Conservation (phyloP, 2,113 vertebrate genomes). For the Rhegmatorhina hoffmannsi region DNA sequence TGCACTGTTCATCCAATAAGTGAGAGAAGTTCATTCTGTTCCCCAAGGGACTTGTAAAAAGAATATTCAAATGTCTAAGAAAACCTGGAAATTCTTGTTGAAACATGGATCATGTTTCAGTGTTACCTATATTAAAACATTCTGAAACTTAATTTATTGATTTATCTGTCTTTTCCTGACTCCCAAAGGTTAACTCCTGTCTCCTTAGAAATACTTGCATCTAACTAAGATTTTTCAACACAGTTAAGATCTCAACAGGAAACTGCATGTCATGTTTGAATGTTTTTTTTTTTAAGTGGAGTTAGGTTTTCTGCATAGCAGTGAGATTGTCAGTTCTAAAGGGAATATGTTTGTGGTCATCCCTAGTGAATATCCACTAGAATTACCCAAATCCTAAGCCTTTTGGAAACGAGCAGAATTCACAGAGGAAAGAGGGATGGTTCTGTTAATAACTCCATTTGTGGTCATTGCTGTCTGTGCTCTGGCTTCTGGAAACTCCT, state of each 20-base stretch:
- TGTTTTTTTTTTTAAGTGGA: not conserved
- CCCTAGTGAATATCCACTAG: not conserved
- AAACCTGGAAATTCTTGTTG: conserved; percentile 40
- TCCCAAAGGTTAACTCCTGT: not conserved
- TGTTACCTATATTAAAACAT: conserved; percentile 3
- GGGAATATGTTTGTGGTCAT: not conserved
- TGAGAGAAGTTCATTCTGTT: conserved; percentile 22
- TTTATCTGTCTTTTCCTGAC: not conserved
- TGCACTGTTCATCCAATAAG: conserved; percentile 47
- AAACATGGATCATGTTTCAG: conserved; percentile 21
- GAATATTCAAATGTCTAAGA: conserved; percentile 23
- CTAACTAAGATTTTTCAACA: not conserved
- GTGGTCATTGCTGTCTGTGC: not conserved
- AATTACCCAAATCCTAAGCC: not conserved
- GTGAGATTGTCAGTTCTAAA: not conserved
- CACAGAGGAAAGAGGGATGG: not conserved
- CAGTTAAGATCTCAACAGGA: not conserved
- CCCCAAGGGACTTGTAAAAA: conserved; percentile 40
- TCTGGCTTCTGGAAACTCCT: not conserved
- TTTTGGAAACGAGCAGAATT: not conserved
- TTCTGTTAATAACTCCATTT: not conserved
- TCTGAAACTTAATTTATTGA: not conserved
- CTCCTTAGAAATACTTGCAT: not conserved
- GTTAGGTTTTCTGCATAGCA: not conserved
- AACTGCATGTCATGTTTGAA: not conserved